phyloP scores from a whole-genome alignment of 2,113 vertebrate species.

The Opisthocomus hoazin region DNA sequence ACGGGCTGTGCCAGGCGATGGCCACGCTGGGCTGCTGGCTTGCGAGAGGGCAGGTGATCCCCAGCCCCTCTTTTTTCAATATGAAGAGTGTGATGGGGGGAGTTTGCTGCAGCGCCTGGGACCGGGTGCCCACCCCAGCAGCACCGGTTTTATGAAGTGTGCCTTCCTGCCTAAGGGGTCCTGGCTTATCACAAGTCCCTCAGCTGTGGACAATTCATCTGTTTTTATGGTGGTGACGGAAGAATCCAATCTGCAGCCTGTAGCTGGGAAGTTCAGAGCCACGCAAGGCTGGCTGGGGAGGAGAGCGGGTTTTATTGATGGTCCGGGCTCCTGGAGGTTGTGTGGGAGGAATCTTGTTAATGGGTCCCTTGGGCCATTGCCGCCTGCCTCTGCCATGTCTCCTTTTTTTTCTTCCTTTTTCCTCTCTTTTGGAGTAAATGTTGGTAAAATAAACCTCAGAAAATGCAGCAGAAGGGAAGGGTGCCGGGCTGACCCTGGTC shows the following conservation, averaged over 20 bases:
- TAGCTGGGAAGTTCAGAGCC: slow-evolving; percentile 18
- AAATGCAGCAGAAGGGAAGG: neutral
- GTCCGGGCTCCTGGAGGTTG: slow-evolving; percentile 5
- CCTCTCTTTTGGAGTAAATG: neutral
- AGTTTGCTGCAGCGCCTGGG: neutral
- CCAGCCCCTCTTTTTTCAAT: neutral
- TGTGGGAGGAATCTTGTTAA: slow-evolving; percentile 42
- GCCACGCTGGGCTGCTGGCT: fast-evolving
- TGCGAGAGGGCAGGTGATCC: neutral
- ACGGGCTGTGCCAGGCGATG: neutral
- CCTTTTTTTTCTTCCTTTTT: neutral
- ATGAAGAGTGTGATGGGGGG: neutral
- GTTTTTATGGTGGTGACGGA: slow-evolving; percentile 32
- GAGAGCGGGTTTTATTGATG: slow-evolving; percentile 46
- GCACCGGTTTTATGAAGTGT: neutral
- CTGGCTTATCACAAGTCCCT: slow-evolving; percentile 14
- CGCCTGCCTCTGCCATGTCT: neutral
- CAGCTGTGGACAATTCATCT: neutral
- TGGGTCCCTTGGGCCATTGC: slow-evolving; percentile 9
- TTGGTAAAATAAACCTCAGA: neutral
- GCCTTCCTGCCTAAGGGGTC: neutral
- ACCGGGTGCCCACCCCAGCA: neutral
- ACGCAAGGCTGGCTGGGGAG: neutral
- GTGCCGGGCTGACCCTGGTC: neutral
- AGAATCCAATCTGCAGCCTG: slow-evolving; percentile 22